Conservation (phyloP, 2,113 vertebrate species). For the Aphyosemion australe region DNA sequence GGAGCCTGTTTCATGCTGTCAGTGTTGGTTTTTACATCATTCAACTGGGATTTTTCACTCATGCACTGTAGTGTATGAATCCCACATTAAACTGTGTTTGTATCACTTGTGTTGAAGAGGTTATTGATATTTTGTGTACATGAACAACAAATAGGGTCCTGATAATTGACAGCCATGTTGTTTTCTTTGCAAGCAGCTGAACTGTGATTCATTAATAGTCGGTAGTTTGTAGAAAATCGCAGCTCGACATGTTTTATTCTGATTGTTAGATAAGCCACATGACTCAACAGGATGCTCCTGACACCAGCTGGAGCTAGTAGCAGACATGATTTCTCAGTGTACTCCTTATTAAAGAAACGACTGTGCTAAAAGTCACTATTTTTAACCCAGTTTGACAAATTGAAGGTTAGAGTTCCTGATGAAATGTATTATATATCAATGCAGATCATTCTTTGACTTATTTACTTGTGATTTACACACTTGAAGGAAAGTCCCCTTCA, state of each 20-base stretch:
- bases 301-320: not conserved
- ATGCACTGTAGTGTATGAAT: too few relatives aligned
- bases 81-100: not conserved
- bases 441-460: constrained; percentile 13
- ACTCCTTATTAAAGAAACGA: not conserved
- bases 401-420: constrained; percentile 22
- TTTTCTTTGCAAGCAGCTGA: constrained; percentile 19
- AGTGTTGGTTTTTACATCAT: too few relatives aligned
- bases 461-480: constrained; percentile 7
- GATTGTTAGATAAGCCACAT: constrained; percentile 1
- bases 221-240: constrained; percentile 12
- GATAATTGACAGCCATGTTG: constrained; percentile 6
- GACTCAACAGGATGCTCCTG: not conserved
- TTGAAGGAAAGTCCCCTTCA: constrained; percentile 20
- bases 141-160: constrained; percentile 10
- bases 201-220: constrained; percentile 17
- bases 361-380: not conserved
- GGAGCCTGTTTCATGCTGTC: too few relatives aligned
- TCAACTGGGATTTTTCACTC: not conserved
- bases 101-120: not conserved
- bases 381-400: constrained; percentile 24
- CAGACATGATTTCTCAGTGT: not conserved
- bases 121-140: constrained; percentile 15
- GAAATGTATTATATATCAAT: constrained; percentile 10
- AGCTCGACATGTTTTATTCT: constrained; percentile 10